Base-by-base conservation (phyloP, 1,140 invertebrate genomes). In the Oedothorax gibbosus region DNA sequence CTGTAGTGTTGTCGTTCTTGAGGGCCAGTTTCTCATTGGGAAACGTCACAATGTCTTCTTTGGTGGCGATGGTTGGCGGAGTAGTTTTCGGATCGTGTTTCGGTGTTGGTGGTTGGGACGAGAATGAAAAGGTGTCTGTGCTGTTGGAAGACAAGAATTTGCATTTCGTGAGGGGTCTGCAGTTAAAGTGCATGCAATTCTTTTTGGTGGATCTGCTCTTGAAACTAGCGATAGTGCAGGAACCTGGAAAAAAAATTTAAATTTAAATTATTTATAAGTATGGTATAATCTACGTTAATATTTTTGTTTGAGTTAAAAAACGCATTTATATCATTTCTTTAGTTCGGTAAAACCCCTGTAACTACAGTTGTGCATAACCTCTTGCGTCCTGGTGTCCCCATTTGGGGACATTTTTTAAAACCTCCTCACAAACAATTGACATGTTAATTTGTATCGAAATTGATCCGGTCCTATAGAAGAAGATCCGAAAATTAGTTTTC, bases 1-100 rank as follows among this genome's bases (percentile, higher is more conserved):
- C 51, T 6, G 72, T 54, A 12, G 72, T 85, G 20, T 85, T 85
- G 50, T 85, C 83, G 18, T 85, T 78, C 21, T 85, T 85, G 1
- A 78, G 51, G 0, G 53, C 68, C 18, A 76, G 18, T 56, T 84
- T 49, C n/a, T 76, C 81, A 11, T 57, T 21, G 49, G 80, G 65
- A 53, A 57, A 84, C 5, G 81, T 76, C 2, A 72, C 53, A 9
- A 82, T 73, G 9, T 51, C 69, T 73, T 82, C 80, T 12, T 57
- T 57, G 1, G 69, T 60, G 7, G 21, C 8, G 18, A 20, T 7
- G 1, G 51, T 79, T 4, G 68, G 65, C 15, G 64, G 2, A 7
- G 56, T 20, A 15, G n/a, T 84, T 53, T 71, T 75, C 75, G 71
- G 71, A 50, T 75, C 80, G 51, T 49, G 18, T 11, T 54, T 18